Evolutionary conservation across 2,797 vertebrate species (phyloP).

Genomic region (Spinus olivaceus): DNA sequence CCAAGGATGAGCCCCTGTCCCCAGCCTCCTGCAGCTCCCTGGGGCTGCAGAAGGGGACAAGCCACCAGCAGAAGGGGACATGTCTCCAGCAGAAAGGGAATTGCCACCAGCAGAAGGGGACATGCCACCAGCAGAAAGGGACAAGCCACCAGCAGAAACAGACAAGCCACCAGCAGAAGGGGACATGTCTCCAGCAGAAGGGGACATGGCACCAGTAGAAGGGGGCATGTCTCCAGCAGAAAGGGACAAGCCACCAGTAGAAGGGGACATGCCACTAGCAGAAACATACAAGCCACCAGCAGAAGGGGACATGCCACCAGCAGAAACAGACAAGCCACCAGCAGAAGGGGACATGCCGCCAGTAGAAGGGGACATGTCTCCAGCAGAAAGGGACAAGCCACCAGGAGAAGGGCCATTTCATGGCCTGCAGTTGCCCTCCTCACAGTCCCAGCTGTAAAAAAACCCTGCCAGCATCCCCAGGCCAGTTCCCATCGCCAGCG

Average conservation of each 20-base stretch:
- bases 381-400: no score
- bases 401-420: no score
- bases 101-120: no score
- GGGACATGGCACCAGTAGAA: no score
- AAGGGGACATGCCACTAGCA: accelerated
- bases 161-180: accelerated
- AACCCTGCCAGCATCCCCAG: not conserved
- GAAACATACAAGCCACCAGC: no score
- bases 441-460: not conserved
- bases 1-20: not conserved
- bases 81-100: accelerated
- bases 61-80: not conserved
- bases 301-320: not conserved
- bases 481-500: not conserved
- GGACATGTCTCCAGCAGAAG: accelerated
- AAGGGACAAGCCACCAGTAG: not conserved
- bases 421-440: not conserved
- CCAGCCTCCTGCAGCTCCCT: not conserved
- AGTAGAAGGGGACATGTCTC: accelerated
- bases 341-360: accelerated
- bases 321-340: accelerated
- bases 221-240: not conserved
- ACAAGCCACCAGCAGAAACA: accelerated
- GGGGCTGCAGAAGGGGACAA: not conserved
- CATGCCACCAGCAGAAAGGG: accelerated